Base-by-base conservation (phyloP, 2,888 invertebrate species). In the Dioctria linearis region DNA sequence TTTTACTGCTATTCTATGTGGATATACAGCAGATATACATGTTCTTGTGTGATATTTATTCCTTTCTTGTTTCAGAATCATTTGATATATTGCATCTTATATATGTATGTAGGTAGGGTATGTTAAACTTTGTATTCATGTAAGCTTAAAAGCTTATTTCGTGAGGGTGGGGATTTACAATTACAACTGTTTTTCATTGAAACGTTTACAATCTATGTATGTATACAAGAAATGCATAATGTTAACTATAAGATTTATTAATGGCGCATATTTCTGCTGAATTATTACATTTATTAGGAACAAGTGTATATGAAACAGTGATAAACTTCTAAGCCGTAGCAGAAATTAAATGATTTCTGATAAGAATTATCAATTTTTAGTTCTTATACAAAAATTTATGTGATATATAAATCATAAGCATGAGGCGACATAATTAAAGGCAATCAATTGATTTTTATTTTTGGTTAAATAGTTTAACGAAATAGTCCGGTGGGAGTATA, bases 331-430 rank as follows among this genome's bases (percentile, higher is more conserved):
- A 57, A 57, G 25, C 40, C 43, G 25, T 25, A 57, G 39, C 25
- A 73, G 59, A 73, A 46, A 25, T 13, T 3, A 42, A 46, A 9
- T 37, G 11, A 9, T 67, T 42, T 57, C 57, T 73, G 51, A 73
- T 13, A 25, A 39, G 61, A 5, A 2, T 42, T 73, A 57, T 73
- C 2, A 57, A 42, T 73, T 54, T 39, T 57, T 59, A 59, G 25
- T 25, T 25, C 25, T 25, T 25, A 25, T 25, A 25, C 25, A 57
- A 9, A 11, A 46, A 37, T 40, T 25, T 25, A 25, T 73, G 73
- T 57, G 73, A 73, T 73, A 73, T 73, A 57, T 73, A 73, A 73
- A 73, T 73, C 59, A 73, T 73, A 73, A 73, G 69, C 59, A 54
- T 54, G 57, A 57, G 73, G 25, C 25, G 25, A 40, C 51, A 13